phyloP scores from a whole-genome alignment of 2,888 invertebrate genomes.

The Parasteatoda lunata region DNA sequence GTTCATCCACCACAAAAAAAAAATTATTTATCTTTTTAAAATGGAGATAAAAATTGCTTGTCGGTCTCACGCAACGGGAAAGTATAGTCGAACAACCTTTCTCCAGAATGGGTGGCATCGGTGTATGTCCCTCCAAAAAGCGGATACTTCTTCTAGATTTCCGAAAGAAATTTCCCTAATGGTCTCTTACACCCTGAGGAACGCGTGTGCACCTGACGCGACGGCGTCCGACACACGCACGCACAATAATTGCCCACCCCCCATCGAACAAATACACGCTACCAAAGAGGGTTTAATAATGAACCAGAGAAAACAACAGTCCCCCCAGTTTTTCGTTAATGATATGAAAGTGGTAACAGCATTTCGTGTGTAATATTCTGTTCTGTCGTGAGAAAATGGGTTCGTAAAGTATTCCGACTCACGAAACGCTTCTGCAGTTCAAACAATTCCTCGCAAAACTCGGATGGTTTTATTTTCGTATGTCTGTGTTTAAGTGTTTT shows the following conservation, averaged over 20 bases:
- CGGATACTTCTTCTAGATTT: not conserved
- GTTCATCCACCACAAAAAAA: not conserved
- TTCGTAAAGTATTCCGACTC: not conserved
- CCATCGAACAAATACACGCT: not conserved
- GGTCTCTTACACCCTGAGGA: not conserved
- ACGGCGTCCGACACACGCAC: not conserved
- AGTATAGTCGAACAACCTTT: not conserved
- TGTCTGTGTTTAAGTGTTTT: not conserved
- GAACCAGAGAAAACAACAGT: not conserved
- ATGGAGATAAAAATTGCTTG: too few species aligned
- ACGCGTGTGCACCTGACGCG: not conserved
- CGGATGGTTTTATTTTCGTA: not conserved
- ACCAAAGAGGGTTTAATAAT: not conserved
- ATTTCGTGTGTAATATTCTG: not conserved
- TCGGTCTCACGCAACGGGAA: not conserved
- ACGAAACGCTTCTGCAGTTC: not conserved
- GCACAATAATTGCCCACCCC: not conserved
- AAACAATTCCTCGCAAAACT: not conserved
- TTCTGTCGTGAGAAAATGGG: not conserved
- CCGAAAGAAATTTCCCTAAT: constrained; percentile 5
- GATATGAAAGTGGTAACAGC: not conserved
- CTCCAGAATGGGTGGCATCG: not conserved
- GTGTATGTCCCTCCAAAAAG: not conserved
- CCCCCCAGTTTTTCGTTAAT: not conserved
- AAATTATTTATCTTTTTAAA: not conserved